phyloP scores from a whole-genome alignment of 2,888 invertebrate species.

The Petrolisthes cinctipes region DNA sequence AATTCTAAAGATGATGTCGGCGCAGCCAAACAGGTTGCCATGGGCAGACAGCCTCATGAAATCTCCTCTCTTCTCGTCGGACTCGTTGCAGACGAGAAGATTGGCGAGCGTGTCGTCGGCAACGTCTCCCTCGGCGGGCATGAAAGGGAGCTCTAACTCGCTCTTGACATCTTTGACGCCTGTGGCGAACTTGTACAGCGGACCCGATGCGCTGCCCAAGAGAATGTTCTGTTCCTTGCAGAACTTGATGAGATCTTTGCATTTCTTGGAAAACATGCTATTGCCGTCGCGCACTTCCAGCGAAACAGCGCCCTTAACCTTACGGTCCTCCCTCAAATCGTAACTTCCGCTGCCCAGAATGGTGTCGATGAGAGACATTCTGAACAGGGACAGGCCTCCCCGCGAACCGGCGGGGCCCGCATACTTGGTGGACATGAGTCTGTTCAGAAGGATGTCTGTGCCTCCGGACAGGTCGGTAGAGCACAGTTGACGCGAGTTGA shows the following conservation, averaged over 20 bases:
- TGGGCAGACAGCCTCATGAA: not conserved
- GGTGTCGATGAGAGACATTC: not conserved
- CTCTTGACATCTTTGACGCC: not conserved
- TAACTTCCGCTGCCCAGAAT: not conserved
- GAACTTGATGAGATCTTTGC: not conserved
- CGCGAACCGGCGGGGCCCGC: not conserved
- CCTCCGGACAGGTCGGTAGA: too few relatives aligned
- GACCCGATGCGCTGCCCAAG: not conserved
- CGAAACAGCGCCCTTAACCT: not conserved
- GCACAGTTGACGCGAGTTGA: not conserved
- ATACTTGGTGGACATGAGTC: not conserved
- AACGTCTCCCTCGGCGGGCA: not conserved
- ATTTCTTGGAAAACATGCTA: not conserved
- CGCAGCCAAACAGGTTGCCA: not conserved
- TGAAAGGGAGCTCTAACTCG: not conserved
- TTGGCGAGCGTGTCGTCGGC: not conserved
- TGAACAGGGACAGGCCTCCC: conserved; percentile 14
- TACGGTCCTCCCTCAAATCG: not conserved
- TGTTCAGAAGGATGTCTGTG: not conserved
- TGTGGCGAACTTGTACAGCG: not conserved
- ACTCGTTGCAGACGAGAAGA: not conserved
- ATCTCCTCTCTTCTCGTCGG: not conserved
- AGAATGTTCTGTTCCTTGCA: not conserved
- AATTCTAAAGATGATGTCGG: not conserved
- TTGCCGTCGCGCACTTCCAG: too few relatives aligned